phyloP scores from a whole-genome alignment of 2,888 invertebrate genomes.

The Eupithecia subumbrata region DNA sequence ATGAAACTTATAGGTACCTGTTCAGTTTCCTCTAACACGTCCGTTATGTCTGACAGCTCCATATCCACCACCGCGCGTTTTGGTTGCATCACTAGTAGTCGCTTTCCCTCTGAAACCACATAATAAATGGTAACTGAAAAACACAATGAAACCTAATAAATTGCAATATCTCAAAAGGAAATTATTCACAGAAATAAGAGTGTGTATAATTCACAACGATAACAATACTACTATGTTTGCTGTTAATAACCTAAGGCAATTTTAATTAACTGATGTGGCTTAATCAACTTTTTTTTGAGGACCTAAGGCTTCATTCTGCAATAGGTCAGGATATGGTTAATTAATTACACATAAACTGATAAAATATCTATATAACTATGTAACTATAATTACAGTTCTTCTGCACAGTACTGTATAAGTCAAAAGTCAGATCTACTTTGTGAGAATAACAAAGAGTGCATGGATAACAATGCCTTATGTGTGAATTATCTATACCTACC shows the following conservation, averaged over 20 bases:
- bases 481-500: background rate
- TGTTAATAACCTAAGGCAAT: background rate
- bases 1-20: constrained; percentile 53
- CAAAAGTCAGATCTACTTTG: background rate
- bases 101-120: constrained; percentile 1
- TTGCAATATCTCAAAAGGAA: background rate
- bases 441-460: background rate
- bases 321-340: background rate
- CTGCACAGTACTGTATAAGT: background rate
- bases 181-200: background rate
- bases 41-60: constrained; percentile 60
- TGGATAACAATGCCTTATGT: background rate
- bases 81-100: constrained; percentile 51
- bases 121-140: background rate
- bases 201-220: background rate
- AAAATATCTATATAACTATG: background rate
- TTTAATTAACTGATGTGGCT: background rate
- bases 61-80: constrained; percentile 49
- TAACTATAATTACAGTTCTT: background rate
- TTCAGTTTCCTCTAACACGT: constrained; percentile 65
- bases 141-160: background rate
- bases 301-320: background rate
- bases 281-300: background rate
- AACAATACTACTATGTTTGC: background rate
- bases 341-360: background rate